phyloP scores from a whole-genome alignment of 2,113 vertebrate genomes.

The Chionis minor region DNA sequence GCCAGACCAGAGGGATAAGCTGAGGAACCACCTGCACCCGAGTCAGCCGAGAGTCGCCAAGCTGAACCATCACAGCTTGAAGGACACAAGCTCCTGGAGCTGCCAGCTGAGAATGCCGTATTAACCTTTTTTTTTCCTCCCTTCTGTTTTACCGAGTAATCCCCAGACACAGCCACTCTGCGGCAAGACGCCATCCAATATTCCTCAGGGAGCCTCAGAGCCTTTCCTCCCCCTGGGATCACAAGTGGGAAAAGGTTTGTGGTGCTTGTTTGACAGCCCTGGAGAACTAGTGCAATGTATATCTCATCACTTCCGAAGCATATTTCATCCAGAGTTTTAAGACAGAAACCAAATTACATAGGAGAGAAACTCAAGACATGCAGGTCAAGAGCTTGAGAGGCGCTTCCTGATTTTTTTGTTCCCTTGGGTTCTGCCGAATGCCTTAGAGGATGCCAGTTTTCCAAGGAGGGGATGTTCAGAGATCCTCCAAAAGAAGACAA shows the following conservation, averaged over 20 bases:
- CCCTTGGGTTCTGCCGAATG: background rate
- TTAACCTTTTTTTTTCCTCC: background rate
- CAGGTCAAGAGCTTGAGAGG: background rate
- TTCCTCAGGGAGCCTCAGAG: background rate
- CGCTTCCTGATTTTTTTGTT: rapidly evolving
- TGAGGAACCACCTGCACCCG: background rate
- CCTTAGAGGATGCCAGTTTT: background rate
- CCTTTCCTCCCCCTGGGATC: background rate
- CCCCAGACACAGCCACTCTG: background rate
- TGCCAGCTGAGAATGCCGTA: background rate
- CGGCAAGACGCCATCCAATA: background rate
- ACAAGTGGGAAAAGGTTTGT: background rate
- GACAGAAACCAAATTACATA: background rate
- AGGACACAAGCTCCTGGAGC: background rate
- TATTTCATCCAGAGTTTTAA: background rate
- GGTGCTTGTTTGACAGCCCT: background rate
- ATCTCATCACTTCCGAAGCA: background rate
- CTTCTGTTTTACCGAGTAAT: background rate
- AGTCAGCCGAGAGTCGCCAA: background rate
- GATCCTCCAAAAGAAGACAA: background rate
- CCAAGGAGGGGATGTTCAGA: background rate
- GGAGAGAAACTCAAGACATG: background rate
- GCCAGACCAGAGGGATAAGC: background rate
- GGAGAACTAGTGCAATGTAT: background rate
- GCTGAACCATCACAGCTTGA: background rate